A percentile compares a stretch with the other conserved stretches of the same genome.
Conservation (phyloP, 2,888 invertebrate genomes). For the Hedychridium roseum region DNA sequence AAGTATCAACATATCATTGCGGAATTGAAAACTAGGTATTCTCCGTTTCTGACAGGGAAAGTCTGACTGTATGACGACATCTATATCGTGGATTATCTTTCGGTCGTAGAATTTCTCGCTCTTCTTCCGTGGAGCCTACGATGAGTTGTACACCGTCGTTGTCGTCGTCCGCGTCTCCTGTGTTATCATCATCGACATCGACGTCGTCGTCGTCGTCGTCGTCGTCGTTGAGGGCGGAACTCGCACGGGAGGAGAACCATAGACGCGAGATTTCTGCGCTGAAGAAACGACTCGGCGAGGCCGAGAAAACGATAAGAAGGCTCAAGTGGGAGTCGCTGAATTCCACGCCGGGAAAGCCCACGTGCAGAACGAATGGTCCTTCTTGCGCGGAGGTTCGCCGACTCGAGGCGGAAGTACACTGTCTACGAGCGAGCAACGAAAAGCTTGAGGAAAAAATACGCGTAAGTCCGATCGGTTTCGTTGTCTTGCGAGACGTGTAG, state of each 20-base stretch:
- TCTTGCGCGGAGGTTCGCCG: conserved; percentile 18
- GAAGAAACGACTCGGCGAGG: conserved; percentile 48
- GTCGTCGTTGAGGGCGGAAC: conserved; percentile 35
- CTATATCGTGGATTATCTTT: no score
- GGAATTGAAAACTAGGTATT: conserved; percentile 45
- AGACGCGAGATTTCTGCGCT: conserved; percentile 42
- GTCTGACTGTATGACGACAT: no score
- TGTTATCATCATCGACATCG: conserved; percentile 17
- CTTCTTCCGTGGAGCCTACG: conserved; percentile 2
- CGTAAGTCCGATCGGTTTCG: no score
- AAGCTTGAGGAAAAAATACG: conserved; percentile 74
- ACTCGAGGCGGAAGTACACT: conserved; percentile 61
- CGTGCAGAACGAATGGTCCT: conserved; percentile 10
- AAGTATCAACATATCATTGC: conserved; percentile 46
- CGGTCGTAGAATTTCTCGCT: conserved; percentile 4
- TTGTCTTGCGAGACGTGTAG: no score
- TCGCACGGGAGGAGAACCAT: conserved; percentile 46
- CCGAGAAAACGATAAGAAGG: conserved; percentile 45
- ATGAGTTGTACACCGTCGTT: conserved; percentile 21
- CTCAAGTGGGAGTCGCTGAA: conserved; percentile 25
- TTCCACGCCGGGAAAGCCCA: conserved; percentile 9
- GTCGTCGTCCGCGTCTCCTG: conserved; percentile 31
- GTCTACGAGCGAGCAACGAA: conserved; percentile 71
- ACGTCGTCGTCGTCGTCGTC: conserved; percentile 19
- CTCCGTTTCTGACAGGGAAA: conserved; percentile 4